Evolutionary conservation across 2,113 vertebrate species (phyloP).

Genomic region (Nematolebias whitei): DNA sequence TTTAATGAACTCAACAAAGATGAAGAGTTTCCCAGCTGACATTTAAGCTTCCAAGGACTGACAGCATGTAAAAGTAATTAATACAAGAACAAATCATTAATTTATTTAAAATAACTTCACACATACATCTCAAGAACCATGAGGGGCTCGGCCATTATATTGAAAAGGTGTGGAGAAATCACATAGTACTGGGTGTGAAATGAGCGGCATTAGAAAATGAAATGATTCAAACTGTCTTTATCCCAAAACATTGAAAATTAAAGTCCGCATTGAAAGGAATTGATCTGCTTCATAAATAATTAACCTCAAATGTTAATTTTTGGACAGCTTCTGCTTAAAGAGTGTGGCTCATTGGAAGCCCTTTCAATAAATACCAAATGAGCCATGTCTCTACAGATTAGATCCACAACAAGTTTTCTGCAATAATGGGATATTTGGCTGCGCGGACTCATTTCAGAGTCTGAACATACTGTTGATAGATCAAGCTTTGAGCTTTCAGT

Average conservation of each 20-base stretch:
- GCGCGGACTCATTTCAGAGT: background rate
- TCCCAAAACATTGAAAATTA: background rate
- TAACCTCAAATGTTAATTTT: conserved; percentile 38
- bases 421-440: conserved; percentile 15
- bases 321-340: conserved; percentile 15
- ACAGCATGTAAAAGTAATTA: background rate
- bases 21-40: background rate
- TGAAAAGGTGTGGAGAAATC: background rate
- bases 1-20: background rate
- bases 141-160: background rate
- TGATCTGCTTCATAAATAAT: conserved; percentile 35
- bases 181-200: background rate
- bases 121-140: background rate
- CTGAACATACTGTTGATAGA: background rate
- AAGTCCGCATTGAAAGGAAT: background rate
- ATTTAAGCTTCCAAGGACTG: background rate
- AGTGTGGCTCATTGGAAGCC: conserved; percentile 24
- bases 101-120: background rate
- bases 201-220: background rate
- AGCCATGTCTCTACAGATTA: conserved; percentile 16
- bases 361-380: conserved; percentile 45
- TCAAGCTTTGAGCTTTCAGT: background rate
- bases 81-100: background rate
- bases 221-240: background rate
- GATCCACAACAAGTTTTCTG: conserved; percentile 14